A percentile compares a stretch with the other conserved stretches of the same genome.
phyloP scores from a whole-genome alignment of 2,888 invertebrate genomes.

The Hydriomena furcata region DNA sequence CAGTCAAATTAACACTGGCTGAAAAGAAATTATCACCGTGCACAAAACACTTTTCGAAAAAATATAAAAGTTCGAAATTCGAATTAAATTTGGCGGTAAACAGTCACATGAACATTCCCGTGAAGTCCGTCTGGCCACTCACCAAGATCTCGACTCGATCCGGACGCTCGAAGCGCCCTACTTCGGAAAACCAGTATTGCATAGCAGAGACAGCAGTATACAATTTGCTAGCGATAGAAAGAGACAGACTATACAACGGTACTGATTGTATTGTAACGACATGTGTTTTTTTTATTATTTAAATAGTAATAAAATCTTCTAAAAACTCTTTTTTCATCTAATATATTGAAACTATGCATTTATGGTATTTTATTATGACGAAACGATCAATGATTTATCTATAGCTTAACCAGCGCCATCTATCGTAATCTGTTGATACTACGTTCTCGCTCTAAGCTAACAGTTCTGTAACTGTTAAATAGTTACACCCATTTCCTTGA shows the following conservation, averaged over 20 bases:
- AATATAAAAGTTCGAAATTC: constrained; percentile 50
- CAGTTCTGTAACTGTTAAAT: not conserved
- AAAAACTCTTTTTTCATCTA: not conserved
- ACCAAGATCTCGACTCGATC: constrained; percentile 75
- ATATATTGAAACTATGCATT: constrained; percentile 1
- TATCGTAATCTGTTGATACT: constrained; percentile 10
- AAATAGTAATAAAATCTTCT: constrained; percentile 3
- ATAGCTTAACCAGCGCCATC: constrained; percentile 26
- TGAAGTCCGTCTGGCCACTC: constrained; percentile 76
- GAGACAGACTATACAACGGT: constrained; percentile 42
- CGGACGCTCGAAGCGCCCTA: constrained; percentile 74
- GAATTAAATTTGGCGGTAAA: constrained; percentile 70
- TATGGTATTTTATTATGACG: not conserved
- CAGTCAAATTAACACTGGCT: constrained; percentile 49
- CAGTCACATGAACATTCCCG: constrained; percentile 76
- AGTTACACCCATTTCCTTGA: constrained; percentile 1
- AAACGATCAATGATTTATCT: constrained; percentile 28
- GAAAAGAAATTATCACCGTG: constrained; percentile 44
- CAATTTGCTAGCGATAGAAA: constrained; percentile 43
- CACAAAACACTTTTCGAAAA: constrained; percentile 50
- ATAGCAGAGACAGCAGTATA: constrained; percentile 62
- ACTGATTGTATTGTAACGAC: no score
- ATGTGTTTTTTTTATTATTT: no score
- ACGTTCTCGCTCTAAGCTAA: not conserved
- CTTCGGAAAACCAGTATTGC: constrained; percentile 73